These are phyloP conservation scores for Drosophila anomelani DNA, from an alignment of 2,888 invertebrate genomes.

Conservation along the genomic window DNA sequence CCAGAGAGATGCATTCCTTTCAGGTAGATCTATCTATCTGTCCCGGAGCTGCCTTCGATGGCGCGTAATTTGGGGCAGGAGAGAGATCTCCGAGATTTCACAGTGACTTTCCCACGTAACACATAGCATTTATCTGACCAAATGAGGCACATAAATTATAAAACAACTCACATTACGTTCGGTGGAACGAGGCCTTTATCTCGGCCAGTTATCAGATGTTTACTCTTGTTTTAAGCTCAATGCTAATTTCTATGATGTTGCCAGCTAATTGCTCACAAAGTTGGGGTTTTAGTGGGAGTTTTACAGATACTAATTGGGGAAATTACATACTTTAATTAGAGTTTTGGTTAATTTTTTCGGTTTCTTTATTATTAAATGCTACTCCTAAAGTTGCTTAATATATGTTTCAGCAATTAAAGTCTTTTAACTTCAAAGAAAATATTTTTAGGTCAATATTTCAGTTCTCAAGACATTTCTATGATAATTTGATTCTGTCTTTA, in stretches of 20 bases:
- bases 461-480: neutral
- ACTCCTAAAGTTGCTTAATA: too few species aligned
- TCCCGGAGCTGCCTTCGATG: conserved; percentile 25
- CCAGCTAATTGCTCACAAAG: neutral
- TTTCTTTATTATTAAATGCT: neutral
- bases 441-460: neutral
- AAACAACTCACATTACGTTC: conserved; percentile 35
- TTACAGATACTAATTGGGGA: conserved; percentile 3
- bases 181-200: conserved; percentile 21
- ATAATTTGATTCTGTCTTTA: neutral
- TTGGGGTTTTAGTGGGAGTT: neutral
- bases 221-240: conserved; percentile 19
- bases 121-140: conserved; percentile 32
- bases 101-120: conserved; percentile 38
- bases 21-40: conserved; percentile 15
- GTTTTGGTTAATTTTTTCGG: neutral
- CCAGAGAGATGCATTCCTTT: conserved; percentile 32
- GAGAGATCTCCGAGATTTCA: conserved; percentile 13
- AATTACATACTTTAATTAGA: neutral
- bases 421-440: neutral
- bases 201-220: conserved; percentile 21
- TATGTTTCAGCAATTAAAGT: neutral
- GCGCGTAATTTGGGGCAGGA: conserved; percentile 25
- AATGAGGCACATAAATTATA: conserved; percentile 35
- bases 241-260: conserved; percentile 24